Evolutionary conservation across 2,113 vertebrate genomes (phyloP).

Genomic region (Campylorhamphus procurvoides): DNA sequence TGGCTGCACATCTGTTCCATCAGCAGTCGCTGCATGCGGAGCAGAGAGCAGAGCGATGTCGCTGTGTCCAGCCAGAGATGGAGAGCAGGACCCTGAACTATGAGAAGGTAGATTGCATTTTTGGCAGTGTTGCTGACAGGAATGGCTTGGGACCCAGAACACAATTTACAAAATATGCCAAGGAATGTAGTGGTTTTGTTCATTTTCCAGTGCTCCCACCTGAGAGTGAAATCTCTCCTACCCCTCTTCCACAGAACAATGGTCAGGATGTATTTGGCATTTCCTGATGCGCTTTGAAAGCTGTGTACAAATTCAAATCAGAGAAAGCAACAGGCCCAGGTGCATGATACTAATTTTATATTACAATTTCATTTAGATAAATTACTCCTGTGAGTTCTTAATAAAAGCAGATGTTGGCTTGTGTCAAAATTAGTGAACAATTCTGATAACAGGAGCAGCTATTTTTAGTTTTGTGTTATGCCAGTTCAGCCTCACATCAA

Average conservation of each 20-base stretch:
- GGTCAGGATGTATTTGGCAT: neutral
- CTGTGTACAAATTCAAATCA: neutral
- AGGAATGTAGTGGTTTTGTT: fast-evolving
- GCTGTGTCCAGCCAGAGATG: fast-evolving
- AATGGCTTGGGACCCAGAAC: fast-evolving
- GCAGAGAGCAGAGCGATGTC: neutral
- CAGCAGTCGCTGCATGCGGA: neutral
- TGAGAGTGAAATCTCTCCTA: neutral
- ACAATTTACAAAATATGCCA: fast-evolving
- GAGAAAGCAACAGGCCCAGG: neutral
- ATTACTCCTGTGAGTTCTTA: slow-evolving; percentile 27
- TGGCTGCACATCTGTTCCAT: neutral
- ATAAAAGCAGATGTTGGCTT: slow-evolving; percentile 55
- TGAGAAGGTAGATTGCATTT: fast-evolving
- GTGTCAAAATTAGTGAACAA: slow-evolving; percentile 48
- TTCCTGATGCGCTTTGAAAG: neutral
- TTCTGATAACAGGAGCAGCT: slow-evolving; percentile 41
- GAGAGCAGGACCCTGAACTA: neutral
- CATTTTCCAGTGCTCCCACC: neutral
- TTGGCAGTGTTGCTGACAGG: fast-evolving
- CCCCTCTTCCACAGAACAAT: fast-evolving
- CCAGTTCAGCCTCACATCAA: slow-evolving; percentile 35
- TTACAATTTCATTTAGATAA: slow-evolving; percentile 46
- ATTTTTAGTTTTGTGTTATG: slow-evolving; percentile 42
- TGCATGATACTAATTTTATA: neutral